These are phyloP conservation scores for Phataginus tricuspis DNA, from an alignment of 2,797 vertebrate genomes.

Conservation along the genomic window DNA sequence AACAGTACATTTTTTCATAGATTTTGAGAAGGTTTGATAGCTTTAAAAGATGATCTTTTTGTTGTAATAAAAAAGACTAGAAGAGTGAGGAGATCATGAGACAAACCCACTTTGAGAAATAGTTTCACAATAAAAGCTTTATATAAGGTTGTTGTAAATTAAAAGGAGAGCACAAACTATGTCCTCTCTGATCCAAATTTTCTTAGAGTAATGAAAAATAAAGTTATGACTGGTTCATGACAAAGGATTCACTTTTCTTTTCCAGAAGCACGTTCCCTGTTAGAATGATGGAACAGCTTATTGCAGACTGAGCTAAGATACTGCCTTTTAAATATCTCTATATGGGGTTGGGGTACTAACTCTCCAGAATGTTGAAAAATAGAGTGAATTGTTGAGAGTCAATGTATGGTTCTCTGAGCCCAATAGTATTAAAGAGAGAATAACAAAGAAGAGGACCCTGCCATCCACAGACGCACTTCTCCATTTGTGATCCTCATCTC, in stretches of 20 bases:
- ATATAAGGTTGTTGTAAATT: neutral
- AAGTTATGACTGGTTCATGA: neutral
- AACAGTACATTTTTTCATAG: neutral
- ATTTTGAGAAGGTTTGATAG: neutral
- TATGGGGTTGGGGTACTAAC: accelerated
- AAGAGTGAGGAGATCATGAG: neutral
- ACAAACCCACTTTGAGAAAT: neutral
- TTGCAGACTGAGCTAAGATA: neutral
- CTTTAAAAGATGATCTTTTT: neutral
- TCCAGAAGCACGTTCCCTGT: neutral
- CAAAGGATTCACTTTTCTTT: neutral
- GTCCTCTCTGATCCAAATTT: neutral
- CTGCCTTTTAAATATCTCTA: neutral
- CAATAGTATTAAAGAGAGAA: neutral
- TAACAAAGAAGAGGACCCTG: neutral
- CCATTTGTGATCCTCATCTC: neutral
- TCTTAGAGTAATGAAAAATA: neutral
- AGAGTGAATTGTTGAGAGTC: accelerated
- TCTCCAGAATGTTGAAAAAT: neutral
- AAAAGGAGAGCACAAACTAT: neutral
- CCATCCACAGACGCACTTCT: neutral
- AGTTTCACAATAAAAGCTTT: neutral
- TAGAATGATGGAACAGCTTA: neutral
- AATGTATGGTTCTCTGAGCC: neutral
- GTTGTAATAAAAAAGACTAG: neutral